Percentiles rank a stretch among this genome's conserved stretches.
phyloP scores from a whole-genome alignment of 2,888 invertebrate genomes.

The Cephalotes varians region DNA sequence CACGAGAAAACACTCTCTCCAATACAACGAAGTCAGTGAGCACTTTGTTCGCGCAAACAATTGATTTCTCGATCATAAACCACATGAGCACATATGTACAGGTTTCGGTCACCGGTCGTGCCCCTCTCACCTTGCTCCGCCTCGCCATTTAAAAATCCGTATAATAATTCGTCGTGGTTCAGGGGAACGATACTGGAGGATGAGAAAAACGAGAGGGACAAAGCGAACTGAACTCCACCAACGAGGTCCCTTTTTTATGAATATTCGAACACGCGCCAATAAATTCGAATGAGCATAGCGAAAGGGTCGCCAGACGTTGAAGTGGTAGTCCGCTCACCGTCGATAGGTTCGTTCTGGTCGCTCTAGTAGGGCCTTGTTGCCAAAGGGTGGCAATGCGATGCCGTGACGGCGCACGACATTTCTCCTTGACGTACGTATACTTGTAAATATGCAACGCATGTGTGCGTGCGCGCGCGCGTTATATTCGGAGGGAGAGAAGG shows the following conservation, averaged over 20 bases:
- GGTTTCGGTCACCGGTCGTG: constrained; percentile 68
- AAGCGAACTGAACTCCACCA: constrained; percentile 62
- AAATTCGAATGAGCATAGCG: constrained; percentile 84
- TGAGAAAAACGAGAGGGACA: constrained; percentile 37
- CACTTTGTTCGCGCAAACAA: constrained; percentile 83
- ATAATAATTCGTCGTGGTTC: constrained; percentile 72
- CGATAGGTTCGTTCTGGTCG: constrained; percentile 72
- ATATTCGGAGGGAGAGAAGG: constrained; percentile 53
- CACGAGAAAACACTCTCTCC: constrained; percentile 39
- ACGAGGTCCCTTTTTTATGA: constrained; percentile 79
- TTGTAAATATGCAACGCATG: constrained; percentile 36
- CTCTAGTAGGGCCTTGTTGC: constrained; percentile 69
- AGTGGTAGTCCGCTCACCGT: constrained; percentile 80
- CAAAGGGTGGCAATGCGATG: constrained; percentile 66
- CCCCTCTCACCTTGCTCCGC: constrained; percentile 49
- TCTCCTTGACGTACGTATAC: constrained; percentile 32
- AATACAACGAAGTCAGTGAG: constrained; percentile 79
- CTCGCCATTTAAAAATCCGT: constrained; percentile 71
- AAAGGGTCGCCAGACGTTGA: constrained; percentile 84
- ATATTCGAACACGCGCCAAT: constrained; percentile 85
- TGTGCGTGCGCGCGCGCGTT: constrained; percentile 20
- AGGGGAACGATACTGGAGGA: constrained; percentile 49
- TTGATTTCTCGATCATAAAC: constrained; percentile 82
- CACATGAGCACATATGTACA: constrained; percentile 67
- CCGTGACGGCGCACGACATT: constrained; percentile 51